phyloP scores from a whole-genome alignment of 2,113 vertebrate genomes.

The Eurystomus gularis region DNA sequence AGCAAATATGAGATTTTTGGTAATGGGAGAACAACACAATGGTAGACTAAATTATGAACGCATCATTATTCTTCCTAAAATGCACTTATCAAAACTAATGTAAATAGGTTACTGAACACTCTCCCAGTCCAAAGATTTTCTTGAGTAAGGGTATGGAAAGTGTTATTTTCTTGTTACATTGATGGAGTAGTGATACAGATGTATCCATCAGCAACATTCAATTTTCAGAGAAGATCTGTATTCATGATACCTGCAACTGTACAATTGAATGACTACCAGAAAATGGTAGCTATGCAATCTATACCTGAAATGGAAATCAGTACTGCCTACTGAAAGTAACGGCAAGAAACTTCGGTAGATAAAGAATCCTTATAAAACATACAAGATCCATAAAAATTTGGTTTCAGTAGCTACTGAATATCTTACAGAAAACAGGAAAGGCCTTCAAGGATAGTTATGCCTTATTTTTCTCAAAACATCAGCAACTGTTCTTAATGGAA shows the following conservation, averaged over 20 bases:
- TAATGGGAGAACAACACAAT: neutral
- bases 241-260: neutral
- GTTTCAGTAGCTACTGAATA: neutral
- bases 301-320: slow-evolving; percentile 63
- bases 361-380: slow-evolving; percentile 27
- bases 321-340: slow-evolving; percentile 54
- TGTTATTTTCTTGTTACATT: neutral
- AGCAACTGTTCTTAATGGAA: neutral
- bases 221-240: neutral
- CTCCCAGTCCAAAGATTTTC: neutral
- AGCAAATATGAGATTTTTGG: neutral
- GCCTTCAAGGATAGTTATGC: neutral
- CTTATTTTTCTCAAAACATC: slow-evolving; percentile 44
- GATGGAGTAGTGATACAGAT: neutral
- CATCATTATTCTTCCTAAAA: neutral
- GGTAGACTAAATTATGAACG: neutral
- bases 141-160: neutral
- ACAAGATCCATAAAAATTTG: neutral
- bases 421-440: neutral
- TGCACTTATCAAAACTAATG: neutral
- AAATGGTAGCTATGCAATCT: slow-evolving; percentile 26
- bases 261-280: neutral
- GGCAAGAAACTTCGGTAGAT: slow-evolving; percentile 66
- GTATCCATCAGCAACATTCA: neutral
- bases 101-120: neutral